These are phyloP conservation scores for Dendrophyllia cribrosa DNA, from an alignment of 64 coral and sea anemone species.

Conservation along the genomic window DNA sequence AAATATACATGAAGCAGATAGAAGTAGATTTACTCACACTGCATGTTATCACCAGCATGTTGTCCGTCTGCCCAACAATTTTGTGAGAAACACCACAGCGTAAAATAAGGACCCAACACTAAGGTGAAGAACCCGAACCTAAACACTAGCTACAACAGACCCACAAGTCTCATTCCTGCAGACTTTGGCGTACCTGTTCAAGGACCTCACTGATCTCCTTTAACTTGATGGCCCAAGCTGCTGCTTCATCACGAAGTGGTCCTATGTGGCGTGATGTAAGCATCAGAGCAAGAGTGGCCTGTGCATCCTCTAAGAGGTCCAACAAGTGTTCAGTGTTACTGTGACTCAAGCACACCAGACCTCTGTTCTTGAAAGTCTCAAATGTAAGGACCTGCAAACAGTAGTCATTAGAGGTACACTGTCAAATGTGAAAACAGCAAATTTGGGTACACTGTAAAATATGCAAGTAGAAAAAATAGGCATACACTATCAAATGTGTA, in stretches of 20 bases:
- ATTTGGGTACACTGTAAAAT: too few relatives aligned
- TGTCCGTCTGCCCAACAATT: too few relatives aligned
- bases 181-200: slow-evolving; percentile 74
- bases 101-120: too few relatives aligned
- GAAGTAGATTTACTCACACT: too few relatives aligned
- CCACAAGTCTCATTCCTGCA: not conserved
- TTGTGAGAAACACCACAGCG: too few relatives aligned
- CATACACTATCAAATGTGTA: too few relatives aligned
- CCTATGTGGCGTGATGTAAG: slow-evolving; percentile 97
- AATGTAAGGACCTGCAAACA: slow-evolving; percentile 85
- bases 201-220: slow-evolving; percentile 95
- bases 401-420: not conserved
- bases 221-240: slow-evolving; percentile 95
- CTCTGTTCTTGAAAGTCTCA: slow-evolving; percentile 98
- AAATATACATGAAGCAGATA: too few relatives aligned
- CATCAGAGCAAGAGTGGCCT: slow-evolving; percentile 96
- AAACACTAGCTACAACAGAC: not conserved
- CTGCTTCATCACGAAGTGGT: slow-evolving; percentile 94
- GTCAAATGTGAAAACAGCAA: not conserved
- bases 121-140: too few relatives aligned
- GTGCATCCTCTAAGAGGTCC: slow-evolving; percentile 94
- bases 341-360: slow-evolving; percentile 90
- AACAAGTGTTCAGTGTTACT: slow-evolving; percentile 92
- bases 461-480: too few relatives aligned
- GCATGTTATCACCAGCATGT: too few relatives aligned